Evolutionary conservation across 1,140 invertebrate genomes (phyloP), one percentile per base, ranked within the genome.

Genomic region (Bicyclus anynana): DNA sequence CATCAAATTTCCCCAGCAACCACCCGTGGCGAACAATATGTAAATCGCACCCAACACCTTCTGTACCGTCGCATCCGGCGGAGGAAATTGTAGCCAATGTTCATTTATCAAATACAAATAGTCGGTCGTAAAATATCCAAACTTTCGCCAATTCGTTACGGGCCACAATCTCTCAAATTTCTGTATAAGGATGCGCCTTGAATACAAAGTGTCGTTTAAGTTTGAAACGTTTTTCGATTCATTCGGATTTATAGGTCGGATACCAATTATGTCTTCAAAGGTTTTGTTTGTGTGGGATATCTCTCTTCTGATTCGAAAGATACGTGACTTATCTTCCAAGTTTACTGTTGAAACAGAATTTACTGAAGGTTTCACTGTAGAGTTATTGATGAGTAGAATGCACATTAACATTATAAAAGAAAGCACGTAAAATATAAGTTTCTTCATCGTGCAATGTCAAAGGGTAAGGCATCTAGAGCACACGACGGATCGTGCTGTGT

Each of bases 11-110:
- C 93, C 93, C 72, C 89, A 85, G 27, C 91, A 83, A 5, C 93
- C 93, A 23, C 91, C 65, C 10, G 91, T 78, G 55, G 92, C 89
- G 55, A 94, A 90, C 2, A 93, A 55, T 10, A 90, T 65, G 69
- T 94, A 94, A 5, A 93, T 49, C 2, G 78, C 67, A 0, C 90
- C 93, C 55, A 94, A 78, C 0, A 80, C 72, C 69, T 91, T 91
- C 65, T 93, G 92, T 14, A 89, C 67, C 2, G 64, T 67, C 17
- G 85, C 80, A 20, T 69, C 67, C 0, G 92, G 92, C 21, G 92
- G 92, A 7, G 89, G 83, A 70, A 93, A 94, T 60, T 90, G 75
- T 47, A 94, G 74, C 93, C 93, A 94, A 66, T 93, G 92, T 4
- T 90, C 75, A 74, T 94, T 93, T 26, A 94, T 92, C 26, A 90